phyloP scores from a whole-genome alignment of 2,797 vertebrate species.

The Taeniopygia guttata region DNA sequence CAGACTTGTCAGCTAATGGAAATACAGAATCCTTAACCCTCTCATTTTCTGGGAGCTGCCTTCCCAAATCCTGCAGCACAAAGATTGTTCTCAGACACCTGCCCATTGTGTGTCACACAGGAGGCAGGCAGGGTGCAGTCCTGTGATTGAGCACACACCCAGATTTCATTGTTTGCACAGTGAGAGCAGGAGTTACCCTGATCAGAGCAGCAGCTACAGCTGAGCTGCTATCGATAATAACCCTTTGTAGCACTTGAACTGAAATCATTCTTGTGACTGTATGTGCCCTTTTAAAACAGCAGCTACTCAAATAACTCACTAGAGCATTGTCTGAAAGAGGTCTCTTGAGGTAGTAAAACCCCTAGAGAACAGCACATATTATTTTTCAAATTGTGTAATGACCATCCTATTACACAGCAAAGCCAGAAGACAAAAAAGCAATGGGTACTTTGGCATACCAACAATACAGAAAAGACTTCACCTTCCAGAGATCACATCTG shows the following conservation, averaged over 20 bases:
- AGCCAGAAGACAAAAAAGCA: neutral
- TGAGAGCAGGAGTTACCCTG: neutral
- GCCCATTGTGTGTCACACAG: accelerated
- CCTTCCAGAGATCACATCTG: neutral
- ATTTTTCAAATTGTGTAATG: neutral
- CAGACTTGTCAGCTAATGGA: neutral
- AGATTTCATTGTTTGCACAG: neutral
- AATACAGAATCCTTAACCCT: neutral
- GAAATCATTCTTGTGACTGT: neutral
- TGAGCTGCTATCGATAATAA: neutral
- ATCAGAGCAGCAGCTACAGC: neutral
- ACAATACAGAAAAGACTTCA: neutral
- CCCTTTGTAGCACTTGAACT: neutral
- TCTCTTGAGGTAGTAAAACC: neutral
- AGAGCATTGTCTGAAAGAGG: neutral
- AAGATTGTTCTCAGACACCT: neutral
- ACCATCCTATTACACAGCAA: neutral
- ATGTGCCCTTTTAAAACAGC: neutral
- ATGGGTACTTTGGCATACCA: accelerated
- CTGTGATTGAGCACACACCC: neutral
- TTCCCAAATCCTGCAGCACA: neutral
- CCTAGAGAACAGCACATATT: accelerated
- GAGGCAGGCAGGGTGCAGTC: neutral
- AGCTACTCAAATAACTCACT: neutral
- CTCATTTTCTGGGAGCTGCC: neutral